phyloP scores from a whole-genome alignment of 1,140 invertebrate species.

The Idris sp. region DNA sequence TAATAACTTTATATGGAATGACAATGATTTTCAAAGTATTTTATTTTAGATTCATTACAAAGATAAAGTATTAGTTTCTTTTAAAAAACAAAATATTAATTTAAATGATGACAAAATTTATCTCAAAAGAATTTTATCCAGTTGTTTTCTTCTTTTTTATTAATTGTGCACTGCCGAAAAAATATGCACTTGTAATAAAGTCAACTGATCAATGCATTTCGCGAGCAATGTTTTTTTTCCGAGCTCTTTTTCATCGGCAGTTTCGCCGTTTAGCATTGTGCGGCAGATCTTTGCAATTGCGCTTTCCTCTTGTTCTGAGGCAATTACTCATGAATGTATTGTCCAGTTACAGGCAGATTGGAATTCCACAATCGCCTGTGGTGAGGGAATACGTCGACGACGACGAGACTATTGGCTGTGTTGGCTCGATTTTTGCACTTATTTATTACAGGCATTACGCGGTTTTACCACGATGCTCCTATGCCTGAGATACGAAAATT shows the following conservation, averaged over 20 bases:
- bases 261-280: slow-evolving; percentile 61
- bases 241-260: slow-evolving; percentile 58
- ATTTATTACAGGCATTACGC: slow-evolving; percentile 59
- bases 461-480: slow-evolving; percentile 57
- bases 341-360: slow-evolving; percentile 60
- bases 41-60: no score
- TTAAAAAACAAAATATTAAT: no score
- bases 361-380: slow-evolving; percentile 58
- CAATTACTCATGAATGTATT: slow-evolving; percentile 62
- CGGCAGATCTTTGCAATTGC: slow-evolving; percentile 61
- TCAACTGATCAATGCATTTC: slow-evolving; percentile 57
- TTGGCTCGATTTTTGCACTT: slow-evolving; percentile 55
- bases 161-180: slow-evolving; percentile 42
- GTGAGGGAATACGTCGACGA: slow-evolving; percentile 52
- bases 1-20: no score
- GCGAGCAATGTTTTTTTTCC: slow-evolving; percentile 52
- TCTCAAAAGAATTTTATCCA: no score
- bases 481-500: slow-evolving; percentile 56
- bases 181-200: slow-evolving; percentile 60
- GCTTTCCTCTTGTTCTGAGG: slow-evolving; percentile 59
- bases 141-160: no score
- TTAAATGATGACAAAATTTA: no score
- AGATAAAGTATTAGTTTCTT: no score
- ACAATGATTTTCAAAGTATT: no score
- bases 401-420: slow-evolving; percentile 47